Evolutionary conservation across 35 echinoderm and acorn worm species (phyloP), one percentile per base, ranked within the genome.

Genomic region (Nesometra sesokonis): DNA sequence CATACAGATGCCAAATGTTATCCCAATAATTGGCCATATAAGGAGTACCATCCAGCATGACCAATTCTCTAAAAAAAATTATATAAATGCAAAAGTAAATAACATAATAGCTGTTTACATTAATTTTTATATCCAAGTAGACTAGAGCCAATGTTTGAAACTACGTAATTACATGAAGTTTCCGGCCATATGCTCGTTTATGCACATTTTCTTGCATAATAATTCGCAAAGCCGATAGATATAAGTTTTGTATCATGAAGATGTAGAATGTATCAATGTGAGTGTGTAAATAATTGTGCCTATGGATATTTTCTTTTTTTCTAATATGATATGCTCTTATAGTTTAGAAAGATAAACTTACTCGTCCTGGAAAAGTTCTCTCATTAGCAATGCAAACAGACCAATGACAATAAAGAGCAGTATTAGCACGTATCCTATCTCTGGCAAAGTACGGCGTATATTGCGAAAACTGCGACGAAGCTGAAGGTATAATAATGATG

Each of bases 1-100:
- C 88, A 78, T 99, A 99, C 0, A 99, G 79, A 43, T 99, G 90
- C 92, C 92, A 99, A 57, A 91, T 89, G 77, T 94, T 99, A 87
- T 97, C 90, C 87, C 90, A 94, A 46, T 94, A 99, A 32, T 90
- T 43, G 35, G 87, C 47, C 46, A 99, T 94, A 79, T 99, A 99
- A 17, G 86, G 40, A 3, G 36, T 23, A 27, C 80, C 90, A 88
- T 92, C 82, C 32, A 88, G 78, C 30, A 92, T 88, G 30, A 84
- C 67, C 30, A 99, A 77, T 11, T 78, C 33, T 85, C 96, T 99
- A 67, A 0, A 84, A 87, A 82, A 83, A 79, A 17, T 90, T 13
- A 15, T 43, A 43, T 43, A 7, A 7, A 43, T 43, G 38, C 4
- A 15, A 7, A 15, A 43, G 38, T 7, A 43, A 43, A 7, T 4